These are phyloP conservation scores for Eupristina koningsbergeri DNA, from an alignment of 1,140 invertebrate species.

Conservation along the genomic window DNA sequence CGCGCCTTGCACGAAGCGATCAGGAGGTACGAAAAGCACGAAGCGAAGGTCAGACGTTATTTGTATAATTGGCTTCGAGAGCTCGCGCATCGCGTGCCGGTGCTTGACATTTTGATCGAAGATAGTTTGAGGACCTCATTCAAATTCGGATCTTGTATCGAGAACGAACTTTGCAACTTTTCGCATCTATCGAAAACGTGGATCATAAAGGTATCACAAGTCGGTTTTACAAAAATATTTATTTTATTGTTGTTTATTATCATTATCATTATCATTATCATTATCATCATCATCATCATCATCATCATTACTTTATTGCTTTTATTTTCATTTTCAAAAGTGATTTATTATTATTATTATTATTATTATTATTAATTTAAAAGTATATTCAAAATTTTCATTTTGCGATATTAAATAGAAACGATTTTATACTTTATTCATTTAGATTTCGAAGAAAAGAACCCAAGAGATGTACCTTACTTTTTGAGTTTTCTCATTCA, in stretches of 20 bases:
- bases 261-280: too few relatives aligned
- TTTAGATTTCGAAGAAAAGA: background rate
- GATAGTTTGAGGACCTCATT: background rate
- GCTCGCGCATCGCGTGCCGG: constrained; percentile 17
- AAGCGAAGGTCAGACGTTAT: constrained; percentile 26
- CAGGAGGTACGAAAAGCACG: constrained; percentile 35
- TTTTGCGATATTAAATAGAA: too few relatives aligned
- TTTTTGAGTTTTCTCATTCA: background rate
- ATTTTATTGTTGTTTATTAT: too few relatives aligned
- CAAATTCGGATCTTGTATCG: background rate
- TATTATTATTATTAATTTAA: background rate
- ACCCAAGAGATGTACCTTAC: constrained; percentile 4
- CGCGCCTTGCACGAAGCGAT: constrained; percentile 45
- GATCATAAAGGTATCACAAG: constrained; percentile 10
- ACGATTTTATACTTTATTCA: background rate
- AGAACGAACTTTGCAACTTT: constrained; percentile 17
- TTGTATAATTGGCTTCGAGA: constrained; percentile 1
- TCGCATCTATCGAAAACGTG: constrained; percentile 13
- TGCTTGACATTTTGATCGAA: constrained; percentile 30
- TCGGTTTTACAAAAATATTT: too few relatives aligned
- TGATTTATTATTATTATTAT: background rate
- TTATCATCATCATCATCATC: too few relatives aligned
- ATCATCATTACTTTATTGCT: background rate
- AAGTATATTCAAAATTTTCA: background rate
- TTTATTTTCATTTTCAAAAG: background rate